Conservation (phyloP, 2,888 invertebrate genomes). For the Lapara coniferarum region DNA sequence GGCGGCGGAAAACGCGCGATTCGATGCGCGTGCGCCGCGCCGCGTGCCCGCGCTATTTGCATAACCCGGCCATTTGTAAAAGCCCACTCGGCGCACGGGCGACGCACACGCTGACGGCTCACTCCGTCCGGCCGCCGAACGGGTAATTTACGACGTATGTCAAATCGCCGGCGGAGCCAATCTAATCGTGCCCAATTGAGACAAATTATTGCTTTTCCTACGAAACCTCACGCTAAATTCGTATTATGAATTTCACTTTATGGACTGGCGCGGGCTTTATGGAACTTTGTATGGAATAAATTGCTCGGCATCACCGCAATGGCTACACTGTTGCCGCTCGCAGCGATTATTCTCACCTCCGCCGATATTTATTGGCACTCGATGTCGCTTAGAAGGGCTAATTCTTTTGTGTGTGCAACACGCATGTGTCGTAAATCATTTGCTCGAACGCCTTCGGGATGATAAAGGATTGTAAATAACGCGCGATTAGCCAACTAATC, state of each 20-base stretch:
- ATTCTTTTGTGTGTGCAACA: slow-evolving; percentile 72
- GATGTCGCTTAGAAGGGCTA: slow-evolving; percentile 76
- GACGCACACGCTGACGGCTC: slow-evolving; percentile 50
- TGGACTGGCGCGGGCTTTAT: slow-evolving; percentile 57
- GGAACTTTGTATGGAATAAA: slow-evolving; percentile 59
- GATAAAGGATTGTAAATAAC: slow-evolving; percentile 81
- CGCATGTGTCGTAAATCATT: slow-evolving; percentile 69
- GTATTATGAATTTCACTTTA: slow-evolving; percentile 74
- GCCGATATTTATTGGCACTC: slow-evolving; percentile 75
- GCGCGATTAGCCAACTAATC: slow-evolving; percentile 70
- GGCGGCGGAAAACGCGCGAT: slow-evolving; percentile 79
- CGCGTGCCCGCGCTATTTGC: slow-evolving; percentile 67
- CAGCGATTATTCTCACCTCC: slow-evolving; percentile 71
- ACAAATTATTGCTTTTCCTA: slow-evolving; percentile 83
- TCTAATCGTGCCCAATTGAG: slow-evolving; percentile 83
- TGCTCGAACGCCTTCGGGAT: slow-evolving; percentile 63
- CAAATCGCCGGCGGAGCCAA: slow-evolving; percentile 79
- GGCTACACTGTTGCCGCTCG: slow-evolving; percentile 70
- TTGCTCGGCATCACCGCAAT: slow-evolving; percentile 47
- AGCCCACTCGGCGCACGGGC: slow-evolving; percentile 43
- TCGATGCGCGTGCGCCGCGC: slow-evolving; percentile 79
- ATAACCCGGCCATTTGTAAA: slow-evolving; percentile 59
- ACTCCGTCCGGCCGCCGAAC: slow-evolving; percentile 65
- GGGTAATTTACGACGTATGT: slow-evolving; percentile 80
- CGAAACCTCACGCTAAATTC: slow-evolving; percentile 77